A percentile compares a stretch with the other conserved stretches of the same genome.
phyloP scores from a whole-genome alignment of 2,113 vertebrate species.

The Chloropsis hardwickii region DNA sequence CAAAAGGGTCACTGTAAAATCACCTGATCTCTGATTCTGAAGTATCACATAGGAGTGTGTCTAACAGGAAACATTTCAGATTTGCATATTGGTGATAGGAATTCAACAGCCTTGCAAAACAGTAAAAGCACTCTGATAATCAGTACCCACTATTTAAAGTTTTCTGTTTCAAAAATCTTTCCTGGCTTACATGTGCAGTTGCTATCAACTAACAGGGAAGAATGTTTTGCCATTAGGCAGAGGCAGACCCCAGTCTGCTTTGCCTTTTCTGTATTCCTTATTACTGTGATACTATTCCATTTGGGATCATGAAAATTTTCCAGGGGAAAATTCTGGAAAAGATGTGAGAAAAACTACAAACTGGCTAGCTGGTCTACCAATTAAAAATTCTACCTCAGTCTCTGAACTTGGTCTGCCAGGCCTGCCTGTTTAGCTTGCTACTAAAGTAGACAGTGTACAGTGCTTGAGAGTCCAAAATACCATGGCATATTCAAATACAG shows the following conservation, averaged over 20 bases:
- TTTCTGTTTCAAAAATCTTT: background rate
- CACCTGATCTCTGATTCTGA: background rate
- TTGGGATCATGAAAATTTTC: background rate
- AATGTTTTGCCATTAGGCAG: background rate
- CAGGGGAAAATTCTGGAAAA: background rate
- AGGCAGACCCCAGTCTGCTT: background rate
- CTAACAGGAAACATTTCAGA: background rate
- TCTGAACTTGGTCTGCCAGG: background rate
- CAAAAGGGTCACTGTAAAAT: background rate
- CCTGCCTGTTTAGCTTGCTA: background rate
- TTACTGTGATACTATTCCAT: background rate
- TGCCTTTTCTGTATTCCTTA: background rate
- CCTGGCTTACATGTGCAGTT: background rate
- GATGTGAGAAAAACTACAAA: background rate
- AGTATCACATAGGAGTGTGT: background rate
- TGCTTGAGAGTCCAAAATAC: background rate
- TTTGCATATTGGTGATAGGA: background rate
- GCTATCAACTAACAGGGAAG: background rate
- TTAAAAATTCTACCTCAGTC: background rate
- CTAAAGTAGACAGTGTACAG: background rate
- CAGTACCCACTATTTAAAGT: background rate
- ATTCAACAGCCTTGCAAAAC: background rate
- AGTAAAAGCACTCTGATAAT: background rate
- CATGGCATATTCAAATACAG: background rate
- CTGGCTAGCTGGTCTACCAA: background rate